These are phyloP conservation scores for Allobates femoralis DNA, from an alignment of 2,797 vertebrate species.

Conservation along the genomic window DNA sequence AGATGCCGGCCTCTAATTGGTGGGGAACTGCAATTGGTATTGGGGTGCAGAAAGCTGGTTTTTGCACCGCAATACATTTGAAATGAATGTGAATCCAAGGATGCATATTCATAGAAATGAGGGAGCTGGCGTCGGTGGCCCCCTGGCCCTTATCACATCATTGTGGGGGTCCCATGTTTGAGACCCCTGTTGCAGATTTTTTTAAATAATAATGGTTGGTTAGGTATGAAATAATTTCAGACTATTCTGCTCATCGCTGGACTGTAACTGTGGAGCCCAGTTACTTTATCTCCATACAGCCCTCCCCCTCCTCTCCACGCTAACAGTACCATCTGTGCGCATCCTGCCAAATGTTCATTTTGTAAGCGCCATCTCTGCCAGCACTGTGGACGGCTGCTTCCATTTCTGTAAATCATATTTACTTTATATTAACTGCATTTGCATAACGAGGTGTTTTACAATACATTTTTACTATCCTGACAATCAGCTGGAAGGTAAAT, in stretches of 20 bases:
- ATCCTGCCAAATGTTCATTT: conserved; percentile 45
- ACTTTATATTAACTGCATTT: conserved; percentile 24
- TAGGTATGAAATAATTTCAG: not conserved
- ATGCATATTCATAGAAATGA: no score
- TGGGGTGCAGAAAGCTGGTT: no score
- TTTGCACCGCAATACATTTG: no score
- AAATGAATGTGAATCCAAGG: no score
- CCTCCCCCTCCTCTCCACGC: conserved; percentile 23
- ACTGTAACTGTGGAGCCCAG: conserved; percentile 21
- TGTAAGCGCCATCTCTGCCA: conserved; percentile 25
- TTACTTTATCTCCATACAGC: not conserved
- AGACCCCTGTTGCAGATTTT: no score
- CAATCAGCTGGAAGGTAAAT: conserved; percentile 3
- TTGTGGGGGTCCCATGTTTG: no score
- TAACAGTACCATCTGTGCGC: conserved; percentile 30
- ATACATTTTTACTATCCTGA: not conserved
- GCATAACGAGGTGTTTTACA: conserved; percentile 18
- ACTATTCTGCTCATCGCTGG: conserved; percentile 9
- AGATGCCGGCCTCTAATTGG: no score
- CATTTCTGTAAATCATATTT: conserved; percentile 29
- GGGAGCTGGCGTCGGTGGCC: no score
- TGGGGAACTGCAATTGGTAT: no score
- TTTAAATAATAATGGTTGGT: no score
- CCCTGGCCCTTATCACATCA: no score
- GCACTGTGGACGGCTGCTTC: not conserved